Base-by-base conservation (phyloP, 2,888 invertebrate genomes). In the Orchestes rusci region DNA sequence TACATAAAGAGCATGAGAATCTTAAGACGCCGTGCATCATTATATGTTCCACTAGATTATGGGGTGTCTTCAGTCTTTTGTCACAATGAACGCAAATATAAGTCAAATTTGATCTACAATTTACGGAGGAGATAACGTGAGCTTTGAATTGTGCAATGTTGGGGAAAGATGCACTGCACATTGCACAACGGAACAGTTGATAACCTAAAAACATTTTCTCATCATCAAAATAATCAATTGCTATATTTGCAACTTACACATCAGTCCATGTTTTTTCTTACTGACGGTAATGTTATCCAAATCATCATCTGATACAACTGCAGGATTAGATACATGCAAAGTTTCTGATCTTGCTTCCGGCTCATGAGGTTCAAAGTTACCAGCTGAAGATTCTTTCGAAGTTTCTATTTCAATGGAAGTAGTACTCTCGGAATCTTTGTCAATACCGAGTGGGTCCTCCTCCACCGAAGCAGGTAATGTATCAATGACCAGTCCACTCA, bases 1-100 rank as follows among this genome's bases (percentile, higher is more conserved):
- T 62, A 56, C 84, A 84, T 17, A 79, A 37, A 3, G 74, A 72
- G 56, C 84, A 84, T 7, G 71, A 68, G 49, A 73, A 79, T 7
- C 75, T 67, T 52, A 74, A 71, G 0, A 71, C 62, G 0, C 77
- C 78, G 50, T 84, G 84, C 2, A 66, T 59, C 50, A 72, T 73
- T 12, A 82, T 62, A 57, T 84, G 83, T 4, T 75, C 73, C 8
- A 75, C 56, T 15, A 80, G 64, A 28, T 68, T 67, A 1, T 64
- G 59, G 1, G 65, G 53, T 32, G 66, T 70, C 45, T 70, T 68
- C 36, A 75, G 70, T 4, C 56, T 54, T 51, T 71, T 72, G 12
- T 61, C 59, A 52, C 76, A 76, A 55, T 76, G 75, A 1, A 61
- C 65, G 55, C 80, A 81, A 29, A 65, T 66, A 13, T 68, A 64